phyloP scores from a whole-genome alignment of 2,888 invertebrate species.

The Volucella bombylans region DNA sequence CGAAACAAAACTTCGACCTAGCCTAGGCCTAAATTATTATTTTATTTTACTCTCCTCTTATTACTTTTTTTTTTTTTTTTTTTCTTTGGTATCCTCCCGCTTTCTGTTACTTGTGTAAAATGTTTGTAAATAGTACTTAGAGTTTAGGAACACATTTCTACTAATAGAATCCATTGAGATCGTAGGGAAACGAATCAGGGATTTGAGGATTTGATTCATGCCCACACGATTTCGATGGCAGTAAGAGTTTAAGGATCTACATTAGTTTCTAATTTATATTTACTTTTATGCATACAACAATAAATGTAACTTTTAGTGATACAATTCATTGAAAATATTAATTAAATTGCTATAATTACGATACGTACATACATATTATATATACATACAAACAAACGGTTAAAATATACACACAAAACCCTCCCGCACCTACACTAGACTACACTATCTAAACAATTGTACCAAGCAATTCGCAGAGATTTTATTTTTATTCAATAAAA shows the following conservation, averaged over 20 bases:
- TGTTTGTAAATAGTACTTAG: conserved; percentile 69
- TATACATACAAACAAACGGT: background rate
- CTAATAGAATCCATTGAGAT: conserved; percentile 1
- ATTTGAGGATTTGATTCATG: background rate
- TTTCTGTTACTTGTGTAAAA: conserved; percentile 46
- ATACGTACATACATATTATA: conserved; percentile 25
- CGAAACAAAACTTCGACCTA: conserved; percentile 33
- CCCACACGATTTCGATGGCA: conserved; percentile 42
- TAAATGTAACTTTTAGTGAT: conserved; percentile 72
- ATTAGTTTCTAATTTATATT: conserved; percentile 73
- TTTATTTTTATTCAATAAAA: conserved; percentile 63
- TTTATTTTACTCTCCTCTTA: conserved; percentile 3
- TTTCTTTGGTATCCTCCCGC: background rate
- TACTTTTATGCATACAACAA: conserved; percentile 63
- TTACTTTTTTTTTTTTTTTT: conserved; percentile 15
- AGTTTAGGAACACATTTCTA: conserved; percentile 45
- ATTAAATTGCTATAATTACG: conserved; percentile 61
- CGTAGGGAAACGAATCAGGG: background rate
- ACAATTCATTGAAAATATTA: conserved; percentile 55
- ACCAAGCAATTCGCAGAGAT: conserved; percentile 53
- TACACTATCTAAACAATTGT: conserved; percentile 40
- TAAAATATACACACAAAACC: conserved; percentile 9
- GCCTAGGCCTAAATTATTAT: conserved; percentile 42
- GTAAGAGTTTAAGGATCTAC: conserved; percentile 62
- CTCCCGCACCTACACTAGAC: too few species aligned